Evolutionary conservation across 2,888 invertebrate genomes (phyloP).

Genomic region (Drosophila aldrichi): DNA sequence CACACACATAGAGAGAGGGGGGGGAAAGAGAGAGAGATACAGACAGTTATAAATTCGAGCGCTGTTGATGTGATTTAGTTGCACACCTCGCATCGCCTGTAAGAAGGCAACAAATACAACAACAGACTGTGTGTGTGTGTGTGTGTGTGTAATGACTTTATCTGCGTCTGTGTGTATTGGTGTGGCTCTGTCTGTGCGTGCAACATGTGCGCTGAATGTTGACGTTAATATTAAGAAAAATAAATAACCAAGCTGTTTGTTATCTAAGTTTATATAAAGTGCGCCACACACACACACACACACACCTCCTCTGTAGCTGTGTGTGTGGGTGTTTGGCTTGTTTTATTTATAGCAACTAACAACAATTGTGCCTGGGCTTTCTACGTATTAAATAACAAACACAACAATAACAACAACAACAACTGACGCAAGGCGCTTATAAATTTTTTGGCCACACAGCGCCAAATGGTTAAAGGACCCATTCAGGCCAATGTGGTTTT

Average conservation of each 20-base stretch:
- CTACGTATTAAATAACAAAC: slow-evolving; percentile 69
- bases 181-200: slow-evolving; percentile 65
- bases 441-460: slow-evolving; percentile 69
- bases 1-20: neutral
- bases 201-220: slow-evolving; percentile 81
- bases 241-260: slow-evolving; percentile 80
- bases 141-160: slow-evolving; percentile 76
- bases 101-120: slow-evolving; percentile 78
- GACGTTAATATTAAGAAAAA: slow-evolving; percentile 81
- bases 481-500: slow-evolving; percentile 16
- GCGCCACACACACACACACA: slow-evolving; percentile 42
- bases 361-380: slow-evolving; percentile 70
- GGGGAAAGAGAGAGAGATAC: slow-evolving; percentile 22
- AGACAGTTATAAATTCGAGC: slow-evolving; percentile 76
- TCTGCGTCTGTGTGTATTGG: slow-evolving; percentile 48
- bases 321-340: slow-evolving; percentile 44
- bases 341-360: slow-evolving; percentile 80
- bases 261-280: slow-evolving; percentile 80
- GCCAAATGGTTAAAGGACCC: slow-evolving; percentile 50
- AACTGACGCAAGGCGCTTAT: slow-evolving; percentile 71
- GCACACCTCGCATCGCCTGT: slow-evolving; percentile 80
- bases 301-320: neutral
- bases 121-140: slow-evolving; percentile 36
- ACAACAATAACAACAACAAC: slow-evolving; percentile 61
- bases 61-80: slow-evolving; percentile 80